These are phyloP conservation scores for Branchinecta sandiegonensis DNA, from an alignment of 2,888 invertebrate species.

Conservation along the genomic window DNA sequence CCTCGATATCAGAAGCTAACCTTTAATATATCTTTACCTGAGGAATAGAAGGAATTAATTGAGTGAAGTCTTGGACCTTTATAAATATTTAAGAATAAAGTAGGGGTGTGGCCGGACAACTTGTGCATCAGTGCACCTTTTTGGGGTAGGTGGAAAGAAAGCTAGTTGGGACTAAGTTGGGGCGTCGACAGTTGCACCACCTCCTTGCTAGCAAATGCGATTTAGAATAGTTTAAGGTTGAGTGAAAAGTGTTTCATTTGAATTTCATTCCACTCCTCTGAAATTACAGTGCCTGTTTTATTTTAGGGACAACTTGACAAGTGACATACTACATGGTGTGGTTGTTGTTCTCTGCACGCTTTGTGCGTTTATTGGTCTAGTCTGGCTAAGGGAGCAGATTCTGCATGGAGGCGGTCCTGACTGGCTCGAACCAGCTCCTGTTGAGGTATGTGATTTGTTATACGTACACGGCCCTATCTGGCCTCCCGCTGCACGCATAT, in stretches of 20 bases:
- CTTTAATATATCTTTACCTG: too few relatives aligned
- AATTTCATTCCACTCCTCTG: slow-evolving; percentile 9
- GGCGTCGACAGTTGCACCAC: background rate
- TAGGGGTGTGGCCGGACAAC: too few relatives aligned
- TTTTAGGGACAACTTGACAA: slow-evolving; percentile 60
- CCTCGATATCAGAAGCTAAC: too few relatives aligned
- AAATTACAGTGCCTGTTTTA: slow-evolving; percentile 17
- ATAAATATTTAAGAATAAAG: too few relatives aligned
- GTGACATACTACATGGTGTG: slow-evolving; percentile 90
- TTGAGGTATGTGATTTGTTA: slow-evolving; percentile 26
- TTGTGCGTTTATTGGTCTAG: slow-evolving; percentile 87
- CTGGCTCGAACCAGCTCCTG: slow-evolving; percentile 65
- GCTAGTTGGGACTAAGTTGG: background rate
- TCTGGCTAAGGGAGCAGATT: slow-evolving; percentile 96
- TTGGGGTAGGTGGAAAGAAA: too few relatives aligned
- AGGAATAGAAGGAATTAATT: too few relatives aligned
- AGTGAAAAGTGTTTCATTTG: background rate
- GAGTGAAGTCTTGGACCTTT: too few relatives aligned
- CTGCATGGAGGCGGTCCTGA: slow-evolving; percentile 93
- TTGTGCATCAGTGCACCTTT: too few relatives aligned
- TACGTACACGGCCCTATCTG: background rate
- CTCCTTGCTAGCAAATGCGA: too few relatives aligned
- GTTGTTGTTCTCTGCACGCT: slow-evolving; percentile 92
- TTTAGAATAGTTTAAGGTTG: background rate
- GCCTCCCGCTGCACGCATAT: background rate